Evolutionary conservation across 1,140 invertebrate species (phyloP).

Genomic region (Lysiphlebus fabarum): DNA sequence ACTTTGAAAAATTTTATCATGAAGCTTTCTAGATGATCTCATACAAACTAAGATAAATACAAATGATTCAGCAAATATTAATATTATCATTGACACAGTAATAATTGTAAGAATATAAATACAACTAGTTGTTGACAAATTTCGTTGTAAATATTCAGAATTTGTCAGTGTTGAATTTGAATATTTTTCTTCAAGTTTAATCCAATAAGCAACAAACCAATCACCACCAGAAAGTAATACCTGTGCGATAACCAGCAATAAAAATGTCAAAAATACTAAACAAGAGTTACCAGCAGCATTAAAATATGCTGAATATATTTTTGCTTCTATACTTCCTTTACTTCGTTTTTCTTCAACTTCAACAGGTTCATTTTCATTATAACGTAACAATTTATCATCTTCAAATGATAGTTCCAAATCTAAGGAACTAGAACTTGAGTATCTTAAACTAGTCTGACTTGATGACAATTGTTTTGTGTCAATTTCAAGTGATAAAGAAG

Average conservation of each 20-base stretch:
- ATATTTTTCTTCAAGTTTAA: constrained; percentile 50
- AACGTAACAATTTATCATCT: constrained; percentile 30
- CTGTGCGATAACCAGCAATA: constrained; percentile 68
- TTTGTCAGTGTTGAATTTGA: constrained; percentile 18
- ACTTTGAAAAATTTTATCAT: constrained; percentile 80
- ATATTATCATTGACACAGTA: constrained; percentile 57
- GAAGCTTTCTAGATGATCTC: constrained; percentile 69
- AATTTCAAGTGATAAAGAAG: constrained; percentile 44
- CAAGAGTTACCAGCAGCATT: constrained; percentile 63
- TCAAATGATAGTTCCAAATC: constrained; percentile 37
- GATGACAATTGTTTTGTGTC: constrained; percentile 40
- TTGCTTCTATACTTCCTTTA: constrained; percentile 51
- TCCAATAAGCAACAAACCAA: constrained; percentile 76
- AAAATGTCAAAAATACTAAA: constrained; percentile 58
- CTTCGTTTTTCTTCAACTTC: constrained; percentile 52
- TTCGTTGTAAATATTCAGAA: constrained; percentile 15
- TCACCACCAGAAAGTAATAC: constrained; percentile 68
- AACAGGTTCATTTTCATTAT: constrained; percentile 35
- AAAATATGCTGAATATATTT: constrained; percentile 70
- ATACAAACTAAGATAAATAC: constrained; percentile 78
- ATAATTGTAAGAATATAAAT: constrained; percentile 61
- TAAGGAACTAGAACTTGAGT: constrained; percentile 46
- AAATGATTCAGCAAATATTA: constrained; percentile 64
- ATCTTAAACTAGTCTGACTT: constrained; percentile 44
- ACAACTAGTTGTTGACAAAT: constrained; percentile 42